Evolutionary conservation across 2,797 vertebrate genomes (phyloP).

Genomic region (Channallabes apus): DNA sequence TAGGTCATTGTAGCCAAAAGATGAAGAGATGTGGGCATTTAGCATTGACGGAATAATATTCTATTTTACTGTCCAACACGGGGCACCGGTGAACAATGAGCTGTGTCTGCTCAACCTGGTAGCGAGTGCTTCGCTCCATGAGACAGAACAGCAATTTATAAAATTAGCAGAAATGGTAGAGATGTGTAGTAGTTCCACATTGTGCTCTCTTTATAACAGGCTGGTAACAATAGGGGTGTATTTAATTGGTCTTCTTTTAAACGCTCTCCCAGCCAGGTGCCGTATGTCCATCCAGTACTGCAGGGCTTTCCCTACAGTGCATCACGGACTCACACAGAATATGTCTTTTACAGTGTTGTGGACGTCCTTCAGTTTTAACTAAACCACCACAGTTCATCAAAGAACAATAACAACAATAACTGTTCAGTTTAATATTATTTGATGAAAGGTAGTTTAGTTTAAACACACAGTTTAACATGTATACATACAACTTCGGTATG

Average conservation of each 20-base stretch:
- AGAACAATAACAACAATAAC: not conserved
- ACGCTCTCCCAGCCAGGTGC: constrained; percentile 37
- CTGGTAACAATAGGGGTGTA: constrained; percentile 41
- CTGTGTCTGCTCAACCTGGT: constrained; percentile 12
- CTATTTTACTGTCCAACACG: not conserved
- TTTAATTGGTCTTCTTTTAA: constrained; percentile 42
- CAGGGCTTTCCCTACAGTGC: constrained; percentile 15
- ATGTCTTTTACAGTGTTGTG: not conserved
- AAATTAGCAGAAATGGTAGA: constrained; percentile 32
- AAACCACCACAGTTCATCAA: not conserved
- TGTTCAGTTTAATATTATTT: not conserved
- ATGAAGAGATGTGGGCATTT: constrained; percentile 14
- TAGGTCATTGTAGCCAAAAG: constrained; percentile 4
- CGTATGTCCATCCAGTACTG: constrained; percentile 31
- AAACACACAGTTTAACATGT: not conserved
- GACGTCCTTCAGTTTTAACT: not conserved
- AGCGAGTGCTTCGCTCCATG: constrained; percentile 16
- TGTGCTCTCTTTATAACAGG: constrained; percentile 30
- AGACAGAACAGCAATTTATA: constrained; percentile 21
- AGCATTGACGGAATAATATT: constrained; percentile 2
- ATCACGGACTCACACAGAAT: constrained; percentile 15
- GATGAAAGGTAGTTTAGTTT: not conserved
- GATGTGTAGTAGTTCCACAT: constrained; percentile 16
- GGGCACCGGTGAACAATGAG: not conserved
- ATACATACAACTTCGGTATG: not conserved